Conservation (phyloP, 1,140 invertebrate genomes). For the Drosophila yakuba region DNA sequence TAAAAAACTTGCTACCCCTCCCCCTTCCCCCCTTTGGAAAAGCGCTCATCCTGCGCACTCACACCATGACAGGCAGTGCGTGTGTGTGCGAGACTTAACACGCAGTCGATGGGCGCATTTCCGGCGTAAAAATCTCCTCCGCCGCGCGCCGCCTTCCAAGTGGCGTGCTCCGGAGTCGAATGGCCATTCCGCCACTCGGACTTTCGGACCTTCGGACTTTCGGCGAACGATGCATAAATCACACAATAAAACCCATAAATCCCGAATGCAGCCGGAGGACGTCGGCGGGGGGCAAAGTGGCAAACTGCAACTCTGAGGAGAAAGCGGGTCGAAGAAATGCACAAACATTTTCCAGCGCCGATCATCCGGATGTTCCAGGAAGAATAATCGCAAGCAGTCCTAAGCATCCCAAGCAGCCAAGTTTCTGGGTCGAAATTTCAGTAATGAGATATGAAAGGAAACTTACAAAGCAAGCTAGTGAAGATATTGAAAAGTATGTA, state of each 20-base stretch:
- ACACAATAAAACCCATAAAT: constrained; percentile 83
- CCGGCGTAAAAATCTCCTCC: constrained; percentile 72
- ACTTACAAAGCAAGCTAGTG: too few relatives aligned
- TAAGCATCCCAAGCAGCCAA: background rate
- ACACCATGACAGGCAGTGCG: constrained; percentile 15
- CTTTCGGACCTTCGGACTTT: constrained; percentile 12
- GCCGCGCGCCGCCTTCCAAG: constrained; percentile 21
- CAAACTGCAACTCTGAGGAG: constrained; percentile 3
- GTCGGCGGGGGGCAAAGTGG: constrained; percentile 15
- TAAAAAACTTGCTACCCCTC: constrained; percentile 38
- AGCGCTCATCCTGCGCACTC: constrained; percentile 7
- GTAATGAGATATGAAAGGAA: too few relatives aligned
- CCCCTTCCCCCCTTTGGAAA: constrained; percentile 19
- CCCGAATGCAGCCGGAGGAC: constrained; percentile 64
- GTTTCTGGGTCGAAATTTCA: too few relatives aligned
- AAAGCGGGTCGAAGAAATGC: background rate
- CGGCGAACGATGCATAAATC: constrained; percentile 70
- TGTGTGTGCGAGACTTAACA: constrained; percentile 65
- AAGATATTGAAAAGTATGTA: too few relatives aligned
- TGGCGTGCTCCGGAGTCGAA: constrained; percentile 48
- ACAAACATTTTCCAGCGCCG: background rate
- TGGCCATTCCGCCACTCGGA: constrained; percentile 15
- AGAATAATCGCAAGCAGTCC: background rate
- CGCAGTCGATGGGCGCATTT: constrained; percentile 80
- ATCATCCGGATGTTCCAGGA: background rate